Conservation (phyloP, 1,140 invertebrate genomes). For the Branchinecta lynchi region DNA sequence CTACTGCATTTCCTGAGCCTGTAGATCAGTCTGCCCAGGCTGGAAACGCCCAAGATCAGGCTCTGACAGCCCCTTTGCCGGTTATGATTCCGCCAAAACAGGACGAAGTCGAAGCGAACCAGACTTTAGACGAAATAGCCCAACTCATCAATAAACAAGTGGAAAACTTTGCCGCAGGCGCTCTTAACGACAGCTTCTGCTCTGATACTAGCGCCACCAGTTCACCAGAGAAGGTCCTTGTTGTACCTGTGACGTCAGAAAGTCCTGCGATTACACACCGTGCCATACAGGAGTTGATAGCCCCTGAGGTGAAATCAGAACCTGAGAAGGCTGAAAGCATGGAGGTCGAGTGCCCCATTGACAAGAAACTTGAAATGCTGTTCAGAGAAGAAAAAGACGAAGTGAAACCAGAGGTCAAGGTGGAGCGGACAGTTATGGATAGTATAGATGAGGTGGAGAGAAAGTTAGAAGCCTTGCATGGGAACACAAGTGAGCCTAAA, state of each 20-base stretch:
- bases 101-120: neutral
- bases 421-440: neutral
- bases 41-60: too few species aligned
- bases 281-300: too few species aligned
- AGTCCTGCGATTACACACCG: too few species aligned
- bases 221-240: too few species aligned
- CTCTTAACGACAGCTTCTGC: slow-evolving; percentile 3
- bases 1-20: too few species aligned
- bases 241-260: too few species aligned
- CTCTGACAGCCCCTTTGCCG: too few species aligned
- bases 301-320: too few species aligned
- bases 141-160: slow-evolving; percentile 3
- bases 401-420: neutral
- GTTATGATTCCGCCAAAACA: too few species aligned
- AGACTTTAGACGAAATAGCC: neutral
- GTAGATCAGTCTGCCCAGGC: too few species aligned
- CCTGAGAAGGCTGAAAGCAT: too few species aligned
- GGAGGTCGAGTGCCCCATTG: neutral
- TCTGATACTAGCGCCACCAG: neutral
- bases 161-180: neutral
- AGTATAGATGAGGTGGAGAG: neutral
- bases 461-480: neutral
- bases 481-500: neutral
- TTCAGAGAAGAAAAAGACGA: neutral
- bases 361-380: slow-evolving; percentile 1